phyloP scores from a whole-genome alignment of 2,888 invertebrate species.

The Orthosia incerta region DNA sequence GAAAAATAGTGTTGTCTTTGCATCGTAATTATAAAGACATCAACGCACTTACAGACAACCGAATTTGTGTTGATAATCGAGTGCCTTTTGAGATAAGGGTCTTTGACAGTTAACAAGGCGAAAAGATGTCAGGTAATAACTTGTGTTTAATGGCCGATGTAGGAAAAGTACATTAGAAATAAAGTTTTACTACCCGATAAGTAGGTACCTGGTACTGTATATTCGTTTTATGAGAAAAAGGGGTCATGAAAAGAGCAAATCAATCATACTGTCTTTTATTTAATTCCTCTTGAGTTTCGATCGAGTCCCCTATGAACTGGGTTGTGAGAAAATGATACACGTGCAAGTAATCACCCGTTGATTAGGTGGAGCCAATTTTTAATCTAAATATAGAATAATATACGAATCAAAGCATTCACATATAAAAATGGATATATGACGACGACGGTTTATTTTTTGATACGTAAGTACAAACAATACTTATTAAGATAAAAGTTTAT shows the following conservation, averaged over 20 bases:
- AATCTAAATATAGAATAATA: conserved; percentile 72
- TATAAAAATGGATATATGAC: conserved; percentile 9
- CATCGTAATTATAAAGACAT: conserved; percentile 61
- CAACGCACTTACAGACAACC: conserved; percentile 54
- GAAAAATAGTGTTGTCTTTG: conserved; percentile 5
- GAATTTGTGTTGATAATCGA: not conserved
- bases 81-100: not conserved
- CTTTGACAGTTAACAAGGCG: not conserved
- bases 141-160: conserved; percentile 12
- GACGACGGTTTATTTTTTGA: conserved; percentile 29
- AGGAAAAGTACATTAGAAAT: conserved; percentile 25
- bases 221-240: conserved; percentile 40
- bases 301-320: conserved; percentile 46
- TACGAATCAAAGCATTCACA: conserved; percentile 30
- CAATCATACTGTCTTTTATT: conserved; percentile 56
- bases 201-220: conserved; percentile 22
- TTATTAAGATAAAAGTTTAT: not conserved
- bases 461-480: not conserved
- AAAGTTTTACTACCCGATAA: conserved; percentile 24
- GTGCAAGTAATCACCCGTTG: conserved; percentile 77
- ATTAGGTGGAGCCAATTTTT: conserved; percentile 73
- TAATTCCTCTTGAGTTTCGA: conserved; percentile 46
- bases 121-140: conserved; percentile 26
- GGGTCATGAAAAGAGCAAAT: conserved; percentile 49
- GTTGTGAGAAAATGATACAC: conserved; percentile 72